A percentile compares a stretch with the other conserved stretches of the same genome.
phyloP scores from a whole-genome alignment of 1,140 invertebrate genomes.

The Drosophila tsacasi region DNA sequence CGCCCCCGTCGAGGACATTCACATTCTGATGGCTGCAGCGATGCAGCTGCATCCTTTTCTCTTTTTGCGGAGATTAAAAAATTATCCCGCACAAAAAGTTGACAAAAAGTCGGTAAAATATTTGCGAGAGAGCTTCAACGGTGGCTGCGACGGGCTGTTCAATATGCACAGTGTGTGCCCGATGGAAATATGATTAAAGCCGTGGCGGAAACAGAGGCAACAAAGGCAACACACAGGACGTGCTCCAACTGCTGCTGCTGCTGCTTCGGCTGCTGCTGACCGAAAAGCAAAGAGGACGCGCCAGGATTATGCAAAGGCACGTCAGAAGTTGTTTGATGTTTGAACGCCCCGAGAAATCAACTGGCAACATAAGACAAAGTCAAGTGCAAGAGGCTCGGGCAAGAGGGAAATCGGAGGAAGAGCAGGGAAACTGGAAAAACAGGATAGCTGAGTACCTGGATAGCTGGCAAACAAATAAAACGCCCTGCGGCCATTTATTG shows the following conservation, averaged over 20 bases:
- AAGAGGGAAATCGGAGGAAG: not conserved
- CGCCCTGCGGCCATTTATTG: constrained; percentile 49
- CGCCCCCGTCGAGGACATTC: constrained; percentile 50
- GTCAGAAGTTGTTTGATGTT: constrained; percentile 79
- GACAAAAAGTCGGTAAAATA: constrained; percentile 46
- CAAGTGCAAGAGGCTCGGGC: constrained; percentile 1
- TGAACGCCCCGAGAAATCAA: constrained; percentile 63
- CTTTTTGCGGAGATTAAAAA: constrained; percentile 71
- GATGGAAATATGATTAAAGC: constrained; percentile 82
- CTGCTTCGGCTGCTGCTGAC: constrained; percentile 35
- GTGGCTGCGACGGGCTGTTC: constrained; percentile 43
- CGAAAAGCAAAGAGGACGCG: constrained; percentile 6
- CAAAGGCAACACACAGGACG: constrained; percentile 46
- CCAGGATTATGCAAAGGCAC: constrained; percentile 78
- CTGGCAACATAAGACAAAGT: constrained; percentile 56
- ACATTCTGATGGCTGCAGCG: constrained; percentile 40
- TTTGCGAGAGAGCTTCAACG: constrained; percentile 37
- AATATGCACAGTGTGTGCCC: constrained; percentile 69
- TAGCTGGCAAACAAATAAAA: constrained; percentile 32
- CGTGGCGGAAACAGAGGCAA: constrained; percentile 71
- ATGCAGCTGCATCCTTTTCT: constrained; percentile 44
- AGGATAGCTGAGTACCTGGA: not conserved
- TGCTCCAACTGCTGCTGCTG: constrained; percentile 46
- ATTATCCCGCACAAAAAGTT: constrained; percentile 65
- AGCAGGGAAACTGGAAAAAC: not conserved